Evolutionary conservation across 2,113 vertebrate genomes (phyloP).

Genomic region (Scortum barcoo): DNA sequence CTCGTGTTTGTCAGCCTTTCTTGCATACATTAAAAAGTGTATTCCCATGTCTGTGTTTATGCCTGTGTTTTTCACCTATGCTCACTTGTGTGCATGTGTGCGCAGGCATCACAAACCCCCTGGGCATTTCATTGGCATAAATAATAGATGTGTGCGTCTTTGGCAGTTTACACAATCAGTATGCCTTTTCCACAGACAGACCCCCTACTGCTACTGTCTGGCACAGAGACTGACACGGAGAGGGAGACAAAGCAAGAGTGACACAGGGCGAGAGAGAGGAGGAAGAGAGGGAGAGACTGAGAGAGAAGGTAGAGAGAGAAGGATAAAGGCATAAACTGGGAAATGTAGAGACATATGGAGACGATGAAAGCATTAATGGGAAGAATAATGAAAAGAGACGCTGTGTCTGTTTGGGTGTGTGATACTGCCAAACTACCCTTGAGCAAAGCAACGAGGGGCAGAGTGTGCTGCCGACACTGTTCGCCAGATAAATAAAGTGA

Average conservation of each 20-base stretch:
- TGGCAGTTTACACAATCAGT: constrained; percentile 67
- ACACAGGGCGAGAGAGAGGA: constrained; percentile 8
- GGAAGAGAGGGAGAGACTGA: background rate
- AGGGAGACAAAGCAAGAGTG: background rate
- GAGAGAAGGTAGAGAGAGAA: background rate
- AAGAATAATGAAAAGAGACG: constrained; percentile 9
- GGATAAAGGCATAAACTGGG: background rate
- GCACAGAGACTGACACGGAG: constrained; percentile 28
- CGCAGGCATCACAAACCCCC: constrained; percentile 28
- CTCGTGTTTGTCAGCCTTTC: background rate
- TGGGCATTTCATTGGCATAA: constrained; percentile 50
- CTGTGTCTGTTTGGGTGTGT: background rate
- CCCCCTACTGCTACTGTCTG: constrained; percentile 66
- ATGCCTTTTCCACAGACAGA: constrained; percentile 68
- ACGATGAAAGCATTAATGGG: background rate
- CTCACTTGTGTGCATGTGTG: background rate
- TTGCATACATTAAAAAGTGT: constrained; percentile 23
- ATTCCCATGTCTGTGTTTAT: background rate
- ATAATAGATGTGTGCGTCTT: constrained; percentile 66
- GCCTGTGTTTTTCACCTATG: background rate
- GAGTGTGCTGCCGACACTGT: background rate
- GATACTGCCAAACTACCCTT: constrained; percentile 13
- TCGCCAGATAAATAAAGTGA: constrained; percentile 10
- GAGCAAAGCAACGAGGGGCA: constrained; percentile 3
- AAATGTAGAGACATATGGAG: constrained; percentile 12